Evolutionary conservation across 2,113 vertebrate genomes (phyloP), one percentile per base, ranked within the genome.

Genomic region (Leptobrachium leishanense): DNA sequence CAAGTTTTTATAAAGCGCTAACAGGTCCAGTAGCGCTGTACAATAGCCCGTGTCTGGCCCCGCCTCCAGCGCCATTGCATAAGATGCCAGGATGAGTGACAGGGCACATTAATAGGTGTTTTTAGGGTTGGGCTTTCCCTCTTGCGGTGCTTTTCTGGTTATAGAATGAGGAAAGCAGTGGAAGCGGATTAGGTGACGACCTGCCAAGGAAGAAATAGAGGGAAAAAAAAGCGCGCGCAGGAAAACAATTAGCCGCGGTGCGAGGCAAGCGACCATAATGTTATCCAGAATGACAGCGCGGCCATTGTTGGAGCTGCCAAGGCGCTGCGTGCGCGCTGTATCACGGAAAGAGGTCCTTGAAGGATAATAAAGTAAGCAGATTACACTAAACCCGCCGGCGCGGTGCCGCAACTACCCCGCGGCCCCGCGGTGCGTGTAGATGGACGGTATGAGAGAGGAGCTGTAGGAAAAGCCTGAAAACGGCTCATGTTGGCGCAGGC

Each of bases 301-400:
- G 85, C 82, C 89, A 84, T 88, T 89, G 88, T 89, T 81, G 74
- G 42, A 2, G 84, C 85, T 92, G 88, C 89, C 88, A 89, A 84
- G 86, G 86, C 82, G 43, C 85, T 82, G 86, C 84, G 15, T 84
- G 89, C 83, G 85, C 79, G 79, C 87, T 88, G 15, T 84, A 85
- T 87, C 89, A 80, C 83, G 76, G 6, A 59, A 7, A 82, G 12
- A 82, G 84, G 81, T 85, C 91, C 85, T 82, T 0, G 57, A 88
- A 88, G 90, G 87, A 90, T 80, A 90, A 91, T 87, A 84, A 89
- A 87, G 82, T 41, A 86, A 89, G 88, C 85, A 88, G 90, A 90
- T 90, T 83, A 90, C 85, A 90, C 85, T 82, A 82, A 90, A 87
- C 87, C 76, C 55, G 84, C 89, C 88, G 88, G 85, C 82, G 87